These are phyloP conservation scores for Quadroppia sp. DNA, from an alignment of 2,888 invertebrate genomes.

Conservation along the genomic window DNA sequence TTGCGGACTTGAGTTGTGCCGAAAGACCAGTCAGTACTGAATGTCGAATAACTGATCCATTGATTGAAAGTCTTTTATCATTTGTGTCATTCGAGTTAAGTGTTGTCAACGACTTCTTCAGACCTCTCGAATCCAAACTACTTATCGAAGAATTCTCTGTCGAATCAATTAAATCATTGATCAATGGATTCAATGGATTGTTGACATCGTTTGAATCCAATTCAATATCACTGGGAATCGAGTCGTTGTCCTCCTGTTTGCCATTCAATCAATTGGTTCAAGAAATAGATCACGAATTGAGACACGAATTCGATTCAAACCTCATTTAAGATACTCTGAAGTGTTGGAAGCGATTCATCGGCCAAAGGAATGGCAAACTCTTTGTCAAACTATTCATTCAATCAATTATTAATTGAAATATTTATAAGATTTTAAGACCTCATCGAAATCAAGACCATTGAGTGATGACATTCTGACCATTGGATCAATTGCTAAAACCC, in stretches of 20 bases:
- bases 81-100: conserved; percentile 40
- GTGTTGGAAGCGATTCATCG: conserved; percentile 64
- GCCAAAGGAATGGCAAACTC: conserved; percentile 76
- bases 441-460: neutral
- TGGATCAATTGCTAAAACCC: too few relatives aligned
- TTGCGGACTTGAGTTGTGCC: conserved; percentile 76
- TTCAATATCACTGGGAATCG: conserved; percentile 1
- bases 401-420: conserved; percentile 3
- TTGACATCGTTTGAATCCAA: neutral
- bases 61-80: conserved; percentile 38
- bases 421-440: neutral
- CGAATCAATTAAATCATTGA: conserved; percentile 8
- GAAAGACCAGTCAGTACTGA: conserved; percentile 80
- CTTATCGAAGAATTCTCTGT: conserved; percentile 25
- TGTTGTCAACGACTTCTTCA: neutral
- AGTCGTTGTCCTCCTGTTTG: neutral
- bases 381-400: conserved; percentile 62
- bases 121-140: conserved; percentile 19
- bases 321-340: conserved; percentile 77
- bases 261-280: neutral
- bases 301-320: conserved; percentile 49
- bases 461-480: neutral
- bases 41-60: conserved; percentile 67
- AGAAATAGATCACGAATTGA: neutral
- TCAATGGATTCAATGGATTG: neutral